Percentiles rank a stretch among this genome's conserved stretches.
Conservation (phyloP, 2,113 vertebrate genomes). For the Mastomys natalensis region DNA sequence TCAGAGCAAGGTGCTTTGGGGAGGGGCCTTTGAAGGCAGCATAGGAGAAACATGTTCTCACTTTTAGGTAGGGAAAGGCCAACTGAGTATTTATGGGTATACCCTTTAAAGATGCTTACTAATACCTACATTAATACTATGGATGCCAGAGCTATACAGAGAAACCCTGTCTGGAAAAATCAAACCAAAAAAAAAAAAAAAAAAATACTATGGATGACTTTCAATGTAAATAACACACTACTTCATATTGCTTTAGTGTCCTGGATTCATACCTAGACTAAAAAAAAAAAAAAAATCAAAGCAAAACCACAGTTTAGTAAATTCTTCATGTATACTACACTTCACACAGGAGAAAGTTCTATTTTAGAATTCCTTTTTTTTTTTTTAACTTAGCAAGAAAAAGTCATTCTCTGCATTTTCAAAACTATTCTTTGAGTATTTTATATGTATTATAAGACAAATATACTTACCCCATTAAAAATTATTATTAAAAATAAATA, state of each 20-base stretch:
- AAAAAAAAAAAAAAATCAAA: background rate
- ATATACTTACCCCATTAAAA: background rate
- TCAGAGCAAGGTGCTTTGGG: background rate
- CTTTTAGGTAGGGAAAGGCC: background rate
- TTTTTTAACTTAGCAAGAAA: constrained; percentile 33
- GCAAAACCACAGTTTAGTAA: constrained; percentile 5
- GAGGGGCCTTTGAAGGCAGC: background rate
- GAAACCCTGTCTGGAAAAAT: too few relatives aligned
- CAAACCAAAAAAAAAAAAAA: too few relatives aligned
- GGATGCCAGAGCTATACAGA: too few relatives aligned
- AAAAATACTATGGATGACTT: too few relatives aligned
- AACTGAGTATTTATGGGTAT: background rate
- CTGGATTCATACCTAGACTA: background rate
- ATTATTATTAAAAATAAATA: constrained; percentile 10
- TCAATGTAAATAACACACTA: background rate
- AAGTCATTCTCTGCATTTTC: background rate
- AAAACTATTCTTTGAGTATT: background rate
- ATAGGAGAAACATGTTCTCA: background rate
- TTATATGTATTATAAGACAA: background rate
- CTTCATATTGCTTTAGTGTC: background rate
- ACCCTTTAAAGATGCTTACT: background rate
- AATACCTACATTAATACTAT: background rate
- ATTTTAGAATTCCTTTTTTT: constrained; percentile 32
- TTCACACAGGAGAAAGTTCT: background rate
- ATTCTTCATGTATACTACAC: background rate